A percentile compares a stretch with the other conserved stretches of the same genome.
phyloP scores from a whole-genome alignment of 2,113 vertebrate species.

The Poeciliopsis occidentalis region DNA sequence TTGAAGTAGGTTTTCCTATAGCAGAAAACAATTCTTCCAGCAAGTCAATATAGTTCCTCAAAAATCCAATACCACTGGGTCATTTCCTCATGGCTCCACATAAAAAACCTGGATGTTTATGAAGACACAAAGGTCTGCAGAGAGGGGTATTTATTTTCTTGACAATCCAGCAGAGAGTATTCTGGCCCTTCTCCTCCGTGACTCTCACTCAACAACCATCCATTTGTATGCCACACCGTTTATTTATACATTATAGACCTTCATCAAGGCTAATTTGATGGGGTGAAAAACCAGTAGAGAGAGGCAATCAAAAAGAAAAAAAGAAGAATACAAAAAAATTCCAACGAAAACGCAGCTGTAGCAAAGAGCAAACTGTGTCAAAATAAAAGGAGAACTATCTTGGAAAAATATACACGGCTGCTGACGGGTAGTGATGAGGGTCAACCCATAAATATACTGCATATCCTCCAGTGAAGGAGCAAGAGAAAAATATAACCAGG shows the following conservation, averaged over 20 bases:
- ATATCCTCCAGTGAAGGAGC: constrained; percentile 57
- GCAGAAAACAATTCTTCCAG: constrained; percentile 15
- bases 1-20: constrained; percentile 31
- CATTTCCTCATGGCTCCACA: constrained; percentile 65
- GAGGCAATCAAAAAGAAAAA: background rate
- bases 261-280: constrained; percentile 84
- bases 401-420: constrained; percentile 80
- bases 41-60: constrained; percentile 29
- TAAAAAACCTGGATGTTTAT: constrained; percentile 73
- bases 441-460: constrained; percentile 75
- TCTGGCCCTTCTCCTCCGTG: constrained; percentile 69
- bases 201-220: constrained; percentile 80
- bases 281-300: constrained; percentile 55
- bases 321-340: constrained; percentile 60
- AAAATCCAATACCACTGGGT: constrained; percentile 63
- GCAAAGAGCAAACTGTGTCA: constrained; percentile 71
- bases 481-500: constrained; percentile 41
- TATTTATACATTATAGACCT: constrained; percentile 84
- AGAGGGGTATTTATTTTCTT: constrained; percentile 79
- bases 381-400: constrained; percentile 81
- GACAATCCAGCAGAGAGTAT: constrained; percentile 72
- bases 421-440: constrained; percentile 69
- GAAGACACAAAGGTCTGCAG: constrained; percentile 72
- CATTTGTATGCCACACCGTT: constrained; percentile 80
- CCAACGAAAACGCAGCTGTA: constrained; percentile 83